Percentiles rank a stretch among this genome's conserved stretches.
Conservation (phyloP, 2,888 invertebrate genomes). For the Mystacides longicornis region DNA sequence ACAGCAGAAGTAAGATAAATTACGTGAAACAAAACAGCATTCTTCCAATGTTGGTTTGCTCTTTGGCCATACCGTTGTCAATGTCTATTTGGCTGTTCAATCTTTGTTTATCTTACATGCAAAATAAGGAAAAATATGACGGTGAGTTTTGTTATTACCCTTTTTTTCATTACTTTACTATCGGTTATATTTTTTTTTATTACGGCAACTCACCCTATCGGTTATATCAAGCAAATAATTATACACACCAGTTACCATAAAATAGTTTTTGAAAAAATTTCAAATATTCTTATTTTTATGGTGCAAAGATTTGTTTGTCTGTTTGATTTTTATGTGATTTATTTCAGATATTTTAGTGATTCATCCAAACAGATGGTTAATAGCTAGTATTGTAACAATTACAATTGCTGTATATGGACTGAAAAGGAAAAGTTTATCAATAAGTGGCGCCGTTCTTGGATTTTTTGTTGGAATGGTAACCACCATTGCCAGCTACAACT, state of each 20-base stretch:
- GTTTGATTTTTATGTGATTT: not conserved
- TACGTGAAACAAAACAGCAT: slow-evolving; percentile 16
- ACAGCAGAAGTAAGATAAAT: not conserved
- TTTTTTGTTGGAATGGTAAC: slow-evolving; percentile 67
- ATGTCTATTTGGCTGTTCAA: slow-evolving; percentile 70
- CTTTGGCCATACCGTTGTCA: slow-evolving; percentile 66
- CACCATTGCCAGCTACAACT: slow-evolving; percentile 71
- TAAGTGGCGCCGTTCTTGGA: slow-evolving; percentile 65
- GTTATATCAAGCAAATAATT: too few relatives aligned
- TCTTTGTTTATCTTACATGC: slow-evolving; percentile 56
- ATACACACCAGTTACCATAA: too few relatives aligned
- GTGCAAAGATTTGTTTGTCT: too few relatives aligned
- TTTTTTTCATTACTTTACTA: too few relatives aligned
- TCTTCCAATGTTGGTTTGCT: slow-evolving; percentile 56
- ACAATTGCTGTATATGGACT: slow-evolving; percentile 59
- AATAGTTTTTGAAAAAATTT: not conserved
- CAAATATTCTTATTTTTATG: not conserved
- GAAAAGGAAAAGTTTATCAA: slow-evolving; percentile 58
- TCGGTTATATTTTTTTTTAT: too few relatives aligned
- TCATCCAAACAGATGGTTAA: slow-evolving; percentile 59
- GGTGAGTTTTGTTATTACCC: too few relatives aligned
- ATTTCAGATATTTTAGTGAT: slow-evolving; percentile 49
- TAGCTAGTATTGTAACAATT: slow-evolving; percentile 57
- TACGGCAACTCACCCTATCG: too few relatives aligned
- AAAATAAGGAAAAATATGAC: slow-evolving; percentile 46